A percentile compares a stretch with the other conserved stretches of the same genome.
These are phyloP conservation scores for Cordilura impudica DNA, from an alignment of 2,888 invertebrate genomes.

Conservation along the genomic window DNA sequence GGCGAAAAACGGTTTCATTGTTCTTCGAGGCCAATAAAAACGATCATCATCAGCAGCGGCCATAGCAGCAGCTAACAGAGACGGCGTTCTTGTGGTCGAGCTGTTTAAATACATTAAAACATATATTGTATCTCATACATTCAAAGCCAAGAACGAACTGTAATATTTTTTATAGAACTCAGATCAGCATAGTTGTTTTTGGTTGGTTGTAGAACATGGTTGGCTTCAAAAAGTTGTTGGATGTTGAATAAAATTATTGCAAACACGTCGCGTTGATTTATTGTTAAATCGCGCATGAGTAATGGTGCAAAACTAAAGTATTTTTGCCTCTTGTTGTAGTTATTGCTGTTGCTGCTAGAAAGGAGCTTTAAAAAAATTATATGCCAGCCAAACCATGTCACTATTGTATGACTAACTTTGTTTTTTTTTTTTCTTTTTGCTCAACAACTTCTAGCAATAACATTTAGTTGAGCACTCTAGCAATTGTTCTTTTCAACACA, in stretches of 20 bases:
- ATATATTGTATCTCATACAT: too few species aligned
- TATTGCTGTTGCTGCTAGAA: slow-evolving; percentile 63
- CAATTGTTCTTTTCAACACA: slow-evolving; percentile 54
- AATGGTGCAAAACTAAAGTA: slow-evolving; percentile 70
- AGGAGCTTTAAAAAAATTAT: slow-evolving; percentile 65
- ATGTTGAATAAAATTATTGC: slow-evolving; percentile 76
- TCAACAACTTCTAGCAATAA: slow-evolving; percentile 53
- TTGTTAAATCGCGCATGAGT: slow-evolving; percentile 77
- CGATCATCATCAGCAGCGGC: slow-evolving; percentile 56
- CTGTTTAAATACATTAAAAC: slow-evolving; percentile 42
- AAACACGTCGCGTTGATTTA: slow-evolving; percentile 77
- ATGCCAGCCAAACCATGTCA: slow-evolving; percentile 54
- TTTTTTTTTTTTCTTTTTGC: too few species aligned
- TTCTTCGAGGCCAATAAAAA: slow-evolving; percentile 67
- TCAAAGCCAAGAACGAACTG: slow-evolving; percentile 38
- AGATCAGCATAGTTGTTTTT: slow-evolving; percentile 39
- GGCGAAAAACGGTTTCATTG: slow-evolving; percentile 75
- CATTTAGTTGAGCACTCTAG: slow-evolving; percentile 53
- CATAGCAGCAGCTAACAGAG: slow-evolving; percentile 26
- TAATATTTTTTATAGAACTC: slow-evolving; percentile 42
- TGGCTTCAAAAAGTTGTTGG: slow-evolving; percentile 59
- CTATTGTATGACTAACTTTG: slow-evolving; percentile 58
- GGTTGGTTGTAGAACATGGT: slow-evolving; percentile 47
- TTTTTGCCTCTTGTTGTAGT: slow-evolving; percentile 60
- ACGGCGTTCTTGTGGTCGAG: slow-evolving; percentile 49